Base-by-base conservation (phyloP, 2,797 vertebrate genomes). In the Holocentrus rufus region DNA sequence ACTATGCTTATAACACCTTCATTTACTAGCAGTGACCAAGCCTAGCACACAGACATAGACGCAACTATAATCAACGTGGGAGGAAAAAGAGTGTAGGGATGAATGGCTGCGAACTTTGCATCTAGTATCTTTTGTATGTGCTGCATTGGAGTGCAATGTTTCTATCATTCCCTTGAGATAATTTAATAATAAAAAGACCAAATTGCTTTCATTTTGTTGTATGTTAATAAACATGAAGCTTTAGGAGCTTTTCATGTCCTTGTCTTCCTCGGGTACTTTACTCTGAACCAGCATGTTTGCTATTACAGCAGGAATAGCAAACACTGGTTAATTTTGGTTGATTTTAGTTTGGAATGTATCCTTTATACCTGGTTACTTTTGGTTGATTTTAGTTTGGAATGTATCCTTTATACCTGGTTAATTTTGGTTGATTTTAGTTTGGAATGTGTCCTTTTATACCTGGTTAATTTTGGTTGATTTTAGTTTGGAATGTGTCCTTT, bases 1-100 rank as follows among this genome's bases (percentile, higher is more conserved):
- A 56, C 72, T 53, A 72, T 14, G 53, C 60, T 70, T 52, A 30
- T 52, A 55, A 72, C 83, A 74, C 79, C 60, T 61, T 34, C 27
- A 85, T 73, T 72, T 63, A 65, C 53, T 65, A 53, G 64, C 53
- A 15, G 25, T 58, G n/a, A 62, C 31, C 18, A 42, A 30, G 34
- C 44, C 2, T 20, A 31, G 49, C 15, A 1, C 3, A 15, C 7
- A 61, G 54, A 39, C 44, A 31, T 22, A 2, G 49, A 52, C 18
- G 20, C 65, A 57, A 62, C 46, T 10, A 10, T 47, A 15, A 25
- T 34, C 5, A 46, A 44, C 13, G 42, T 44, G 42, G 13, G 13
- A 44, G 42, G 42, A 11, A 42, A 44, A 44, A 14, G 42, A 44
- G 42, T 44, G 42, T 15, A 15, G 42, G 14, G 42, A 44, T 3